Evolutionary conservation across 2,113 vertebrate genomes (phyloP).

Genomic region (Toxotes jaculatrix): DNA sequence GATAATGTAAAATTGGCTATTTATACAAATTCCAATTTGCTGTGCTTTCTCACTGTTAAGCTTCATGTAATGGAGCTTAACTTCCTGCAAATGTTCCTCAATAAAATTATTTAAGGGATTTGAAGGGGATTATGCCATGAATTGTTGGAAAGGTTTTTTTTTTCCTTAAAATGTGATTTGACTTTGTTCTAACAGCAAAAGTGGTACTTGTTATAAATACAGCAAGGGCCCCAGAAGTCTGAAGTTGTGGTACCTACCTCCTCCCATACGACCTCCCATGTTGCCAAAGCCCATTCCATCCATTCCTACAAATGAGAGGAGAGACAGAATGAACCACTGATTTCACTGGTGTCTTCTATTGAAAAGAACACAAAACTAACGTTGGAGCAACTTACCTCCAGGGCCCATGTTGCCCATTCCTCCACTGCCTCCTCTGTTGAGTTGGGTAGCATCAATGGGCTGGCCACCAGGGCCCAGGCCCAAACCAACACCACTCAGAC

Average conservation of each 20-base stretch:
- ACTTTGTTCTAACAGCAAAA: not conserved
- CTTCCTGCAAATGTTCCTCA: not conserved
- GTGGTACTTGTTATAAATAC: not conserved
- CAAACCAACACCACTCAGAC: slow-evolving; percentile 95
- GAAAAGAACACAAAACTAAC: not conserved
- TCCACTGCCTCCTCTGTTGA: slow-evolving; percentile 88
- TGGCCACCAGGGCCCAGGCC: slow-evolving; percentile 97
- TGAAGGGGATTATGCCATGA: not conserved
- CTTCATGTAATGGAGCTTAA: too few species aligned
- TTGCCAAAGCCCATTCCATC: slow-evolving; percentile 94
- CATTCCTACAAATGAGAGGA: slow-evolving; percentile 86
- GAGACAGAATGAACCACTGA: not conserved
- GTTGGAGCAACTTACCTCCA: slow-evolving; percentile 85
- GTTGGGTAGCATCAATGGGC: slow-evolving; percentile 93
- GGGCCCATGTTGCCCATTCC: slow-evolving; percentile 93
- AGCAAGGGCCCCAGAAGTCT: accelerated
- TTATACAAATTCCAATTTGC: not conserved
- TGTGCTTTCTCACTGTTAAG: not conserved
- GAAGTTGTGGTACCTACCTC: slow-evolving; percentile 81
- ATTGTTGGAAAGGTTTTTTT: not conserved
- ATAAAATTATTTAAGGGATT: not conserved
- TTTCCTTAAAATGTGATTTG: too few species aligned
- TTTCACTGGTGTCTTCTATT: not conserved
- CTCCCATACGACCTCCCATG: slow-evolving; percentile 96
- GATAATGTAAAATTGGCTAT: not conserved